phyloP scores from a whole-genome alignment of 2,888 invertebrate species.

The Homarus gammarus region DNA sequence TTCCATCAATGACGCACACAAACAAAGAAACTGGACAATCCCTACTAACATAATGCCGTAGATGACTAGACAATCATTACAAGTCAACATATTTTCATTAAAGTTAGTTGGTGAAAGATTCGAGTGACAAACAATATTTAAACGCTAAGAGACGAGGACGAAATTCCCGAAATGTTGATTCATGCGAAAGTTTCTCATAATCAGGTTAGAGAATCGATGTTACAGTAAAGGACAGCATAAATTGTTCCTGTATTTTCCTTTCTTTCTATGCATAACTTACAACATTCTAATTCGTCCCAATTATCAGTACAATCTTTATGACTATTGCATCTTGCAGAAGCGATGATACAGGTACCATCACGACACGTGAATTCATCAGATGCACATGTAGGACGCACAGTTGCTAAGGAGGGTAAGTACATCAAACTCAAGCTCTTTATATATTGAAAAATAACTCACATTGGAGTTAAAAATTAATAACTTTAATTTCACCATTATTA shows the following conservation, averaged over 20 bases:
- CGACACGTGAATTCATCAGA: slow-evolving; percentile 84
- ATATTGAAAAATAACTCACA: no score
- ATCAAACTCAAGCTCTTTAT: slow-evolving; percentile 10
- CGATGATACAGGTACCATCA: slow-evolving; percentile 87
- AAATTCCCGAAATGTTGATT: slow-evolving; percentile 1
- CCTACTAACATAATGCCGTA: not conserved
- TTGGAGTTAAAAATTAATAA: no score
- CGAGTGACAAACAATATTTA: not conserved
- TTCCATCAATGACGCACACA: not conserved
- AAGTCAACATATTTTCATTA: not conserved
- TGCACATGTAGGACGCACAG: slow-evolving; percentile 78
- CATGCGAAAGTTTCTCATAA: slow-evolving; percentile 26
- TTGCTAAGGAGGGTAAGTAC: slow-evolving; percentile 13
- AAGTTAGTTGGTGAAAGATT: not conserved
- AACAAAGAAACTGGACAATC: not conserved
- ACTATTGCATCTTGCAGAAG: slow-evolving; percentile 84
- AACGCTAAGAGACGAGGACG: slow-evolving; percentile 19
- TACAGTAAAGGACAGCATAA: slow-evolving; percentile 8
- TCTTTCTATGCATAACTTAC: slow-evolving; percentile 34
- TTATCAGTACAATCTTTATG: slow-evolving; percentile 59
- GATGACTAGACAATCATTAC: not conserved
- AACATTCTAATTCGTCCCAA: slow-evolving; percentile 69
- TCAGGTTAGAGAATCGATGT: not conserved
- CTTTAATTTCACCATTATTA: no score
- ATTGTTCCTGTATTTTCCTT: not conserved